Evolutionary conservation across 1,140 invertebrate species (phyloP).

Genomic region (Thaumetopoea pityocampa): DNA sequence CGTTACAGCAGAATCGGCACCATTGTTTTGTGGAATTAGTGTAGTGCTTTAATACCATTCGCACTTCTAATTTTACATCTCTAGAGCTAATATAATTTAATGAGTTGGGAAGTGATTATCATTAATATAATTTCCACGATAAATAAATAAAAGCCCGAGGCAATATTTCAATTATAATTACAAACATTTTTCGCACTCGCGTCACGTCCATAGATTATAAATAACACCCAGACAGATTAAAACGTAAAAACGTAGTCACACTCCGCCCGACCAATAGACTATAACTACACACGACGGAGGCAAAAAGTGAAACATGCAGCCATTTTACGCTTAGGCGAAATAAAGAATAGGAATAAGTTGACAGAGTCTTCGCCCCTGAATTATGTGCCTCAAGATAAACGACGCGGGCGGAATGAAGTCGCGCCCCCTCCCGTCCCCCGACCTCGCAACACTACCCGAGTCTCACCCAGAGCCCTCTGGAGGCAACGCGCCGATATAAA

Average conservation of each 20-base stretch:
- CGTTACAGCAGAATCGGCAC: no score
- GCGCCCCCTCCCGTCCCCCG: constrained; percentile 37
- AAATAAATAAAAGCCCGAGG: no score
- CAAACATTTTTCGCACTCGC: no score
- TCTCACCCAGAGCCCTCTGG: constrained; percentile 33
- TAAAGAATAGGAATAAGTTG: constrained; percentile 78
- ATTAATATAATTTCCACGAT: no score
- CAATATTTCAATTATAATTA: no score
- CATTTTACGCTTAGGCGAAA: constrained; percentile 75
- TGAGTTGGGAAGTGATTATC: no score
- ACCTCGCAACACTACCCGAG: constrained; percentile 21
- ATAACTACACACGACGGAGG: constrained; percentile 3
- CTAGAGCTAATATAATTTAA: no score
- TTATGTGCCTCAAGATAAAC: constrained; percentile 77
- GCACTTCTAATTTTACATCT: no score
- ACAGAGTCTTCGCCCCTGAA: constrained; percentile 75
- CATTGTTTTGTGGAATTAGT: no score
- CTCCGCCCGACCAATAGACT: neutral
- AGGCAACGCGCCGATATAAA: constrained; percentile 58
- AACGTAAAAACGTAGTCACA: neutral
- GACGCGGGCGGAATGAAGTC: constrained; percentile 76
- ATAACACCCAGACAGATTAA: constrained; percentile 1
- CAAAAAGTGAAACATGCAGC: constrained; percentile 59
- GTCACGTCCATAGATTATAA: no score
- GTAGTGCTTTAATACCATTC: no score